Conservation (phyloP, 2,888 invertebrate genomes). For the Spisula subtruncata region DNA sequence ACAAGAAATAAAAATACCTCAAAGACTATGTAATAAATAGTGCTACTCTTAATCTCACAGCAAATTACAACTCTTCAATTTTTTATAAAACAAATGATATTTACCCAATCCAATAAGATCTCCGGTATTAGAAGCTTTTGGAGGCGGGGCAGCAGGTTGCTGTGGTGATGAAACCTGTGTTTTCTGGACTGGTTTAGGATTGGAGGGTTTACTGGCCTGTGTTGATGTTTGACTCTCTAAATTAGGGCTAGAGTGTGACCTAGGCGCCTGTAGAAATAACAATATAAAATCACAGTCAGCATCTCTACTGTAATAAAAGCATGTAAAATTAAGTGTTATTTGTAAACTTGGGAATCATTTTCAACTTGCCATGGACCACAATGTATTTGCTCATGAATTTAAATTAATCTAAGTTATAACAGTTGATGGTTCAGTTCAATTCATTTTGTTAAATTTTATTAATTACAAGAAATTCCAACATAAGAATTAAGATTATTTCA, state of each 20-base stretch:
- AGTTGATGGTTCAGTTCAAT: too few species aligned
- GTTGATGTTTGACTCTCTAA: constrained; percentile 43
- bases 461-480: too few species aligned
- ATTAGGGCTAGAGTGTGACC: constrained; percentile 54
- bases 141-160: constrained; percentile 50
- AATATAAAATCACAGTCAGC: too few species aligned
- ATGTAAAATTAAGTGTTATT: too few species aligned
- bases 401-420: too few species aligned
- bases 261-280: constrained; percentile 47
- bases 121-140: constrained; percentile 87
- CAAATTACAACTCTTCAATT: not conserved
- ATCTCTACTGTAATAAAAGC: too few species aligned
- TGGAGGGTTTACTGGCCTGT: constrained; percentile 50
- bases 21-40: too few species aligned
- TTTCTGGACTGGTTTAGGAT: constrained; percentile 56
- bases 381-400: too few species aligned
- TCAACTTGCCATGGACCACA: not conserved
- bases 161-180: constrained; percentile 38
- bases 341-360: too few species aligned
- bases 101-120: constrained; percentile 89
- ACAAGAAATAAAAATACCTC: too few species aligned
- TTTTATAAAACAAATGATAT: not conserved
- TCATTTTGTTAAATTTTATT: too few species aligned
- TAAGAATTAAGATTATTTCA: too few species aligned
- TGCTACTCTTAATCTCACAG: not conserved